A percentile compares a stretch with the other conserved stretches of the same genome.
These are phyloP conservation scores for Acrossocheilus wenchowensis DNA, from an alignment of 2,797 vertebrate genomes.

Conservation along the genomic window DNA sequence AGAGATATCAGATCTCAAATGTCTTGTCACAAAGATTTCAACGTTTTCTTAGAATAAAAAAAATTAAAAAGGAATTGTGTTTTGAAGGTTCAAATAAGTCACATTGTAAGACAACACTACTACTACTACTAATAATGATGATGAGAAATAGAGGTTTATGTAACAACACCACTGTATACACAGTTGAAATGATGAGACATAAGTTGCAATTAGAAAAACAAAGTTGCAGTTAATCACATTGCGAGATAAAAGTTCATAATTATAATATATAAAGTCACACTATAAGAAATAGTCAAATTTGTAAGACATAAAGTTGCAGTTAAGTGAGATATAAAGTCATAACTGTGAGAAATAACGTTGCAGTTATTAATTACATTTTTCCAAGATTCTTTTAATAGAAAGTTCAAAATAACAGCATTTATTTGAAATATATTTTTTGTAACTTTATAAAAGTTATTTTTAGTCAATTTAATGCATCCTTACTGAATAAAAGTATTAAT, in stretches of 20 bases:
- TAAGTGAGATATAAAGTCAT: neutral
- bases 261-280: neutral
- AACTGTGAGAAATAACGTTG: neutral
- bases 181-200: neutral
- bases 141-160: neutral
- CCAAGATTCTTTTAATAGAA: neutral
- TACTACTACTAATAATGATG: neutral
- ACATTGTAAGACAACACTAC: neutral
- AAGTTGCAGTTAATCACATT: neutral
- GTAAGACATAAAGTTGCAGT: neutral
- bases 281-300: neutral
- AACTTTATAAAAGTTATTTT: neutral
- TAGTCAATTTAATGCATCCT: neutral
- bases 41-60: neutral
- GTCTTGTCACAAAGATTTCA: neutral
- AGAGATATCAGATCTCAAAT: neutral
- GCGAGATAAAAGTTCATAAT: neutral
- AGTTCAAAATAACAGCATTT: neutral
- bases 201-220: neutral
- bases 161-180: neutral
- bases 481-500: neutral
- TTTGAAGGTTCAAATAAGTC: neutral
- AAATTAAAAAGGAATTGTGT: neutral
- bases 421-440: neutral
- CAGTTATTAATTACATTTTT: neutral